These are phyloP conservation scores for Acestrorhynchus altus DNA, from an alignment of 2,797 vertebrate species.

Conservation along the genomic window DNA sequence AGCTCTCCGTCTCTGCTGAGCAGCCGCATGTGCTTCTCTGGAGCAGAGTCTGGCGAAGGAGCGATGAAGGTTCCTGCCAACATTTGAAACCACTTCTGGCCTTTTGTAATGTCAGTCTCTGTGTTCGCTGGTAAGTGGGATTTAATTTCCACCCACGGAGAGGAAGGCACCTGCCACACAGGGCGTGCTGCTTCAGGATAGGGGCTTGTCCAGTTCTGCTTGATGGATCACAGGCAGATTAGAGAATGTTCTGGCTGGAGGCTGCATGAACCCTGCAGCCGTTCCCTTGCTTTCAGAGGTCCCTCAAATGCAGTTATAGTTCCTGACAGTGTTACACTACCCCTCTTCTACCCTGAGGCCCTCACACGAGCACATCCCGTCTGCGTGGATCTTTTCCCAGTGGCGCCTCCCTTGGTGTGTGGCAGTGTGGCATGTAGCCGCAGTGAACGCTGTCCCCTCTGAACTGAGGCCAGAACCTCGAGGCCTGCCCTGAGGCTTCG, in stretches of 20 bases:
- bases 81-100: conserved; percentile 17
- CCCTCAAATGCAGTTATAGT: background rate
- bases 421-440: background rate
- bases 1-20: conserved; percentile 11
- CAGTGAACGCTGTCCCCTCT: background rate
- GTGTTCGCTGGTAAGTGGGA: background rate
- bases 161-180: conserved; percentile 5
- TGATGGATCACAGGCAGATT: conserved; percentile 19
- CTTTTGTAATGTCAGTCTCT: conserved; percentile 34
- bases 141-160: conserved; percentile 25
- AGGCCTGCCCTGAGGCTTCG: conserved; percentile 35
- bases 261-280: background rate
- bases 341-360: background rate
- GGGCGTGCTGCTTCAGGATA: conserved; percentile 10
- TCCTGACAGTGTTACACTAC: background rate
- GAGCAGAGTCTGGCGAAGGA: conserved; percentile 2
- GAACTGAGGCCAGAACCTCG: conserved; percentile 22
- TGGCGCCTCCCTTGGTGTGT: conserved; percentile 5
- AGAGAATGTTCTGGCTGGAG: conserved; percentile 22
- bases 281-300: conserved; percentile 7
- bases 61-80: background rate
- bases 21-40: conserved; percentile 11
- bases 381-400: background rate
- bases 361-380: background rate
- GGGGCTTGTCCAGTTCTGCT: conserved; percentile 18